Evolutionary conservation across 2,113 vertebrate species (phyloP), one percentile per base, ranked within the genome.

Genomic region (Vulpes ferrilata): DNA sequence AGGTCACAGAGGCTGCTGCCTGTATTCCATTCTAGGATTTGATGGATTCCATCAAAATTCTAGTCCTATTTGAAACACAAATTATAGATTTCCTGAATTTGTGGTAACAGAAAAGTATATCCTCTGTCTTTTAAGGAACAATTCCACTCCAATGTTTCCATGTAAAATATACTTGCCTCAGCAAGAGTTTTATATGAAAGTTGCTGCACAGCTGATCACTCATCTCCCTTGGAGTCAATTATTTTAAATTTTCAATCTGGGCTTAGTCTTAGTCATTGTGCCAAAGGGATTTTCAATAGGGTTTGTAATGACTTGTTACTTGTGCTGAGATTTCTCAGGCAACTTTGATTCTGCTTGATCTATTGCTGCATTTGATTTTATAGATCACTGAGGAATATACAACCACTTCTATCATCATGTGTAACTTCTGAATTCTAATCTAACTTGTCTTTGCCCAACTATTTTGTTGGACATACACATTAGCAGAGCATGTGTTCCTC

Each of bases 221-320:
- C 94, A 78, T 13, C 15, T 97, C 93, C 95, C 95, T 96, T 79
- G 79, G 74, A 97, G 89, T 88, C 93, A 97, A 97, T 98, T 98
- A 96, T 97, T 98, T 51, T 96, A 98, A 98, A 96, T 97, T 97
- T 98, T 88, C 93, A 97, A 85, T 96, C 94, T 97, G 96, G 88
- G 80, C 79, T 97, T 87, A 93, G 80, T 95, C 84, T 90, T 98
- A 97, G 51, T 88, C 96, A 84, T 97, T 84, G 85, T 11, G 64
- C 90, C 93, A 97, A 98, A 83, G 51, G 96, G 60, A 96, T 80
- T 98, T 91, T 97, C 97, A 97, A 27, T 97, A 51, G 89, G 2
- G 11, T 98, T 96, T 98, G n/a, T 98, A 98, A 98, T 98, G 97
- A 98, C 93, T 96, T 97, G 84, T 90, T 2, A 25, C 55, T 97